Evolutionary conservation across 2,797 vertebrate species (phyloP).

Genomic region (Danio aesculapii): DNA sequence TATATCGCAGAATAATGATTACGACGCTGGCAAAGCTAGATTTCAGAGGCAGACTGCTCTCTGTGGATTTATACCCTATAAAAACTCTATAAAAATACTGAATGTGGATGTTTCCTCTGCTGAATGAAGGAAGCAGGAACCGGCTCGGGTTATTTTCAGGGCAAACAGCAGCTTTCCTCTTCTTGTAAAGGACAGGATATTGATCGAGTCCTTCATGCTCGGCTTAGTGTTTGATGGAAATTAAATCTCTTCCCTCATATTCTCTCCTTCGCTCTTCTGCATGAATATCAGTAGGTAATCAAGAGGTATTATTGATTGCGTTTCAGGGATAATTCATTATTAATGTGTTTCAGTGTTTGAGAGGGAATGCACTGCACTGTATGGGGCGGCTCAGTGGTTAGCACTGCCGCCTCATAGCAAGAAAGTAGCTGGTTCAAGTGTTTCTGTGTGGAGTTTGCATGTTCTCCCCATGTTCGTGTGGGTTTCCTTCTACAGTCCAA

Average conservation of each 20-base stretch:
- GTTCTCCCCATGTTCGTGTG: too few species aligned
- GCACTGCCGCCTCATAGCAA: too few species aligned
- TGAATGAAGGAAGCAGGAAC: constrained; percentile 26
- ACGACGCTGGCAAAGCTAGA: too few species aligned
- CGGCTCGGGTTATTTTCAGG: constrained; percentile 25
- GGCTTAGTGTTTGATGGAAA: neutral
- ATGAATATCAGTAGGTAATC: neutral
- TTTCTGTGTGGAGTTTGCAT: too few species aligned
- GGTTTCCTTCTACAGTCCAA: too few species aligned
- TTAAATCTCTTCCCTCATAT: neutral
- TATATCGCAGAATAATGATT: too few species aligned
- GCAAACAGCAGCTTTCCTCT: constrained; percentile 34
- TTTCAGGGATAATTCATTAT: neutral
- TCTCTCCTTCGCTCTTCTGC: neutral
- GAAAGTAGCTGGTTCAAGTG: too few species aligned
- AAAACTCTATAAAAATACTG: neutral
- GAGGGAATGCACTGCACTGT: too few species aligned
- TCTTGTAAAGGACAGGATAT: constrained; percentile 32
- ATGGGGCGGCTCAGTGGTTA: too few species aligned
- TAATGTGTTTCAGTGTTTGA: neutral
- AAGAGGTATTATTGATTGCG: neutral
- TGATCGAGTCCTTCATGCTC: neutral
- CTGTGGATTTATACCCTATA: neutral
- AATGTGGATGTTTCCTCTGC: neutral
- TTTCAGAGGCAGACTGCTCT: neutral